Percentiles rank a stretch among this genome's conserved stretches.
Conservation (phyloP, 2,797 vertebrate species). For the Notolepis coatsorum region DNA sequence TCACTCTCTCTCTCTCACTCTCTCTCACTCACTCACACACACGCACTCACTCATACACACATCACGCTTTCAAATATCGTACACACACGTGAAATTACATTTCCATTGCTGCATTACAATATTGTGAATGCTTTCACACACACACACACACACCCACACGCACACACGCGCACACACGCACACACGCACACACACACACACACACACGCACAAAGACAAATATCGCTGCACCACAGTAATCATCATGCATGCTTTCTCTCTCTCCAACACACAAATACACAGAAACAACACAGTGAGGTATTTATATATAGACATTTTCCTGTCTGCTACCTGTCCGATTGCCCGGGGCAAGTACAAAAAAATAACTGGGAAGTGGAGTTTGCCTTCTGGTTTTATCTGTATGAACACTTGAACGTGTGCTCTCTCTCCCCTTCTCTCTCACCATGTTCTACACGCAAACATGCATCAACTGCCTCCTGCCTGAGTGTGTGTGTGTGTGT, state of each 20-base stretch:
- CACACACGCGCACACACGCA: constrained; percentile 7
- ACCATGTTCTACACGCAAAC: constrained; percentile 70
- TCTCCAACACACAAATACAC: constrained; percentile 51
- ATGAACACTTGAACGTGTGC: too few species aligned
- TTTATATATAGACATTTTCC: constrained; percentile 40
- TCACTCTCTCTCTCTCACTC: constrained; percentile 3
- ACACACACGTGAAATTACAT: neutral
- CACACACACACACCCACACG: neutral
- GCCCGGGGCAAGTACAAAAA: too few species aligned
- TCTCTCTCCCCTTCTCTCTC: too few species aligned
- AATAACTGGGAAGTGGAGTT: too few species aligned
- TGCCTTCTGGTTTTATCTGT: too few species aligned
- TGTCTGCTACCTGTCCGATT: neutral
- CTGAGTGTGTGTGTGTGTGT: neutral
- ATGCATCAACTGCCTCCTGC: too few species aligned
- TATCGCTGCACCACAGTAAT: too few species aligned
- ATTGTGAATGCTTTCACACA: constrained; percentile 30
- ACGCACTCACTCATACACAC: too few species aligned
- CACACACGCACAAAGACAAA: too few species aligned
- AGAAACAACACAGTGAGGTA: constrained; percentile 47
- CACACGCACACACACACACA: constrained; percentile 28
- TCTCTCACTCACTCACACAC: constrained; percentile 50
- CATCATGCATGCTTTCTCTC: too few species aligned
- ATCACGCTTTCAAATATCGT: too few species aligned
- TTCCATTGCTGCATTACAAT: constrained; percentile 15